Conservation (phyloP, 2,113 vertebrate species). For the Grammomys dolichurus region DNA sequence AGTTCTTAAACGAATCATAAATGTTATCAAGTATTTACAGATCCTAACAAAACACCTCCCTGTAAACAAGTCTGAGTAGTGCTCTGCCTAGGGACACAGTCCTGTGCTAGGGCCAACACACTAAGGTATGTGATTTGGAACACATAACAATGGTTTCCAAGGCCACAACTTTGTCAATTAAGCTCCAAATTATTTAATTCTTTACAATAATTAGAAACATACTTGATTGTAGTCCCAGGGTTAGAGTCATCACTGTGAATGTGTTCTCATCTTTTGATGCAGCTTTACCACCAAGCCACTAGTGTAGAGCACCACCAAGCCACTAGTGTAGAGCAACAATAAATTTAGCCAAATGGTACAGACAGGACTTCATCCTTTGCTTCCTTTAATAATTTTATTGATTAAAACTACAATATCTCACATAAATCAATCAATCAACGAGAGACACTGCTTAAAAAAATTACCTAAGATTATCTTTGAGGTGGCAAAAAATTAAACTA, state of each 20-base stretch:
- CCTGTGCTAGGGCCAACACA: not conserved
- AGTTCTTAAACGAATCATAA: not conserved
- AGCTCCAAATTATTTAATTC: not conserved
- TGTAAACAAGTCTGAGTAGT: not conserved
- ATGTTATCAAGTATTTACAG: not conserved
- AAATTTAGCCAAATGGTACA: not conserved
- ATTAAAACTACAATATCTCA: not conserved
- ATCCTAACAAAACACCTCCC: not conserved
- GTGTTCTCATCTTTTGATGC: not conserved
- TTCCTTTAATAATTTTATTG: conserved; percentile 3
- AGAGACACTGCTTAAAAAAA: not conserved
- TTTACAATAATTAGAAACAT: not conserved
- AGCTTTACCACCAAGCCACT: not conserved
- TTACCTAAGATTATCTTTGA: conserved; percentile 19
- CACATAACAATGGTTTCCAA: not conserved
- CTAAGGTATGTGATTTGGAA: not conserved
- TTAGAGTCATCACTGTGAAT: not conserved
- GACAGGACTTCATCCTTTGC: not conserved
- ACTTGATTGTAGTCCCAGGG: not conserved
- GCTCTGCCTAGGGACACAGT: not conserved
- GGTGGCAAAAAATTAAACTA: not conserved
- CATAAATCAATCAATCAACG: not conserved
- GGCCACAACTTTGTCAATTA: not conserved
- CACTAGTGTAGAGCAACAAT: not conserved
- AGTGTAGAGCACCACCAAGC: not conserved